Evolutionary conservation across 2,888 invertebrate species (phyloP).

Genomic region (Erynnis tages): DNA sequence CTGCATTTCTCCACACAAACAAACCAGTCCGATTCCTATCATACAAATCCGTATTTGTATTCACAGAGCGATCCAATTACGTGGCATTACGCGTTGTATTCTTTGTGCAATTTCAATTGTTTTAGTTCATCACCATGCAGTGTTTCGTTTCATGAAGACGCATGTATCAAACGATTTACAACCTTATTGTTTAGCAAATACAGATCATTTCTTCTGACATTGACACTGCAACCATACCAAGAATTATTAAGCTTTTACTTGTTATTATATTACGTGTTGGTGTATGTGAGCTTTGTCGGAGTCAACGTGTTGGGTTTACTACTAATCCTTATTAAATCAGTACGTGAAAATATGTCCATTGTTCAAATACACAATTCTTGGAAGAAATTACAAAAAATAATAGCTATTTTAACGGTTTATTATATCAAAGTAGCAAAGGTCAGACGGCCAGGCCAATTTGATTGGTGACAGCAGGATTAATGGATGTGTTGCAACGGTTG

Average conservation of each 20-base stretch:
- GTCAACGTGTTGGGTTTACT: background rate
- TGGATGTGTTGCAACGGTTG: too few relatives aligned
- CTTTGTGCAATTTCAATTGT: slow-evolving; percentile 26
- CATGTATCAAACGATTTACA: background rate
- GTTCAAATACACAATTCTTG: too few relatives aligned
- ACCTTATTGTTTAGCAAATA: background rate
- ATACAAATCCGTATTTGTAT: slow-evolving; percentile 29
- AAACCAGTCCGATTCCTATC: slow-evolving; percentile 2
- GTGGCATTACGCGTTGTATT: slow-evolving; percentile 25
- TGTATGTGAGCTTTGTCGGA: background rate
- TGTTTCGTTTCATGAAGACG: background rate
- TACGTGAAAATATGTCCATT: slow-evolving; percentile 4
- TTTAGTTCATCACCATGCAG: slow-evolving; percentile 16
- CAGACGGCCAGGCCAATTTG: too few relatives aligned
- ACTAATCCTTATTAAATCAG: background rate
- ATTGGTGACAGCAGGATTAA: too few relatives aligned
- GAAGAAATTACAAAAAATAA: too few relatives aligned
- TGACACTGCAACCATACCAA: background rate
- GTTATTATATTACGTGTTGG: background rate
- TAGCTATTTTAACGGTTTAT: too few relatives aligned
- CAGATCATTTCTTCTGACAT: background rate
- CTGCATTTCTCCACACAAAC: background rate
- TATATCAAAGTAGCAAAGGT: too few relatives aligned
- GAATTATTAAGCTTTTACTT: slow-evolving; percentile 2
- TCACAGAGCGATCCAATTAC: slow-evolving; percentile 27